A percentile compares a stretch with the other conserved stretches of the same genome.
phyloP scores from a whole-genome alignment of 2,113 vertebrate species.

The rat (Rattus norvegicus) region DNA sequence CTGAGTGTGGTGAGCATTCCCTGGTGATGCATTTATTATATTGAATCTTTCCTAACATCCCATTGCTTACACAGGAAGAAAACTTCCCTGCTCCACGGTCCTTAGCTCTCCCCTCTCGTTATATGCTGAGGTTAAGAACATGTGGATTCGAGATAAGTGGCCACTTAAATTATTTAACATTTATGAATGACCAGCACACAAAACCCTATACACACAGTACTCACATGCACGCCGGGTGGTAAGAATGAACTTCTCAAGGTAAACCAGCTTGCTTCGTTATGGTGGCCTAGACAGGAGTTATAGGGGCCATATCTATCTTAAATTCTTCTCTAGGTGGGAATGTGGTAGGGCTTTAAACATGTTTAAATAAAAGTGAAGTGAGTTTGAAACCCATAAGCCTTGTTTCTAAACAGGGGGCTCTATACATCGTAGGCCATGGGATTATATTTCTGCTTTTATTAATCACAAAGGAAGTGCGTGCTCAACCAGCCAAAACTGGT shows the following conservation, averaged over 20 bases:
- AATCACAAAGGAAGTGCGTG: conserved; percentile 63
- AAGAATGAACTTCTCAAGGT: conserved; percentile 36
- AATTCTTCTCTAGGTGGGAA: conserved; percentile 40
- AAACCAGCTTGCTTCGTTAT: not conserved
- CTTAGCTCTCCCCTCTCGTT: conserved; percentile 33
- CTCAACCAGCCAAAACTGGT: conserved; percentile 40
- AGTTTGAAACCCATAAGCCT: conserved; percentile 25
- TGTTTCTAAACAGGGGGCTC: conserved; percentile 24
- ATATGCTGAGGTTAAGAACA: not conserved
- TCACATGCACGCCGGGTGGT: not conserved
- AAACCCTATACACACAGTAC: not conserved
- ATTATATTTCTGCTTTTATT: conserved; percentile 72
- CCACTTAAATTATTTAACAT: conserved; percentile 52
- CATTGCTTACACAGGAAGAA: not conserved
- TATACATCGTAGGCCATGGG: not conserved
- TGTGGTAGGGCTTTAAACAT: conserved; percentile 37
- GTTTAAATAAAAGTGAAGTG: conserved; percentile 42
- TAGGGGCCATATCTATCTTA: conserved; percentile 24
- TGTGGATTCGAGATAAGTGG: conserved; percentile 24
- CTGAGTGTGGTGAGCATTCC: conserved; percentile 20
- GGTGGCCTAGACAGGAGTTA: conserved; percentile 53
- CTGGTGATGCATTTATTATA: not conserved
- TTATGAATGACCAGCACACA: conserved; percentile 42
- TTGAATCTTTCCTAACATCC: not conserved
- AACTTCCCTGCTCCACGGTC: not conserved